A percentile compares a stretch with the other conserved stretches of the same genome.
phyloP scores from a whole-genome alignment of 2,797 vertebrate species.

The Artibeus jamaicensis region DNA sequence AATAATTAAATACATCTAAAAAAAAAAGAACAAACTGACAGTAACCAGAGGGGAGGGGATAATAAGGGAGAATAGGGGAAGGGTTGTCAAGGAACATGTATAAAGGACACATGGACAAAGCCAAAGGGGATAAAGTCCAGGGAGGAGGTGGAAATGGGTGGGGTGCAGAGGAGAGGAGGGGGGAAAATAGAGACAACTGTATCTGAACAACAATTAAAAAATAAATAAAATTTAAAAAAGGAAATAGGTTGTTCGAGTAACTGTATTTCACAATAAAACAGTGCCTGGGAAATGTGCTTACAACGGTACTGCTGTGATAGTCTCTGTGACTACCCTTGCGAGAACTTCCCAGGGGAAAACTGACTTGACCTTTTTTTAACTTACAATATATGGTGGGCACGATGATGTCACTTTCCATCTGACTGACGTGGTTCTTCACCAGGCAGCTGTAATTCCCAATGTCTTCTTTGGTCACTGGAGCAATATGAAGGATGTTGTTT shows the following conservation, averaged over 20 bases:
- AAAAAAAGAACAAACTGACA: no score
- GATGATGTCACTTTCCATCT: constrained; percentile 82
- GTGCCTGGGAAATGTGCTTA: background rate
- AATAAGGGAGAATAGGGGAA: no score
- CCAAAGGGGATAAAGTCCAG: no score
- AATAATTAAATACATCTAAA: no score
- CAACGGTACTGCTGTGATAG: background rate
- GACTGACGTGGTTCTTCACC: constrained; percentile 90
- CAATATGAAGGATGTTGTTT: constrained; percentile 87
- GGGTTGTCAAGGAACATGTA: no score
- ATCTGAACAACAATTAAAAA: no score
- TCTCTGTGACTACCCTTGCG: background rate
- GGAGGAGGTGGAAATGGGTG: no score
- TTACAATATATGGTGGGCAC: constrained; percentile 94
- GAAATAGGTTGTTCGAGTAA: background rate
- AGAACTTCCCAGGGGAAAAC: background rate
- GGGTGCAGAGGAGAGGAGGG: no score
- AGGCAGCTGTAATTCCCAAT: constrained; percentile 91
- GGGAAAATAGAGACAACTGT: no score
- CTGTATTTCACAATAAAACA: background rate
- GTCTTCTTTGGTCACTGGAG: constrained; percentile 92
- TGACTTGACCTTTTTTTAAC: constrained; percentile 73
- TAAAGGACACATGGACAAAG: no score
- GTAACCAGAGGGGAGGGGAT: no score
- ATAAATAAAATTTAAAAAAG: no score